Conservation (phyloP, 2,797 vertebrate genomes). For the Squalus acanthias region DNA sequence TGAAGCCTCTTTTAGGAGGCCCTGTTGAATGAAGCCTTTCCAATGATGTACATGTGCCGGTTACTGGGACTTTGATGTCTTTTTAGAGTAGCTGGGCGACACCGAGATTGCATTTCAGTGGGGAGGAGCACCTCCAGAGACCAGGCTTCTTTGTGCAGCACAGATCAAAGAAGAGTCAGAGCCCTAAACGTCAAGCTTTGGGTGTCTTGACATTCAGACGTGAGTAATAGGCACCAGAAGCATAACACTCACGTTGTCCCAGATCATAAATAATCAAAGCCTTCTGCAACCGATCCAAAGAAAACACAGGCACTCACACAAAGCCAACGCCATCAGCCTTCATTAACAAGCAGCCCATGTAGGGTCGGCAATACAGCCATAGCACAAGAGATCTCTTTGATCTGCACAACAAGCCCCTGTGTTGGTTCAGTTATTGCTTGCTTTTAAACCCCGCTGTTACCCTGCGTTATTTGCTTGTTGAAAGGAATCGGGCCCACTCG, state of each 20-base stretch:
- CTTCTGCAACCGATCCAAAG: conserved; percentile 33
- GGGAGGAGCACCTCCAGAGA: neutral
- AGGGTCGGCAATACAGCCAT: neutral
- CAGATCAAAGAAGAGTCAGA: conserved; percentile 15
- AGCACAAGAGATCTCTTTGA: conserved; percentile 30
- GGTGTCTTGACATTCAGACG: conserved; percentile 35
- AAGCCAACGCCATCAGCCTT: conserved; percentile 31
- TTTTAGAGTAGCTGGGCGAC: conserved; percentile 2
- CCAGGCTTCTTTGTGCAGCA: neutral
- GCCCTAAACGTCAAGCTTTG: conserved; percentile 33
- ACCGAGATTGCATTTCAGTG: conserved; percentile 18
- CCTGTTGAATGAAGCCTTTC: neutral
- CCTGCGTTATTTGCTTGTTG: conserved; percentile 2
- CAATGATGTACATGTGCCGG: neutral
- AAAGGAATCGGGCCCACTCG: neutral
- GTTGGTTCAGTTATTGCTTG: conserved; percentile 7
- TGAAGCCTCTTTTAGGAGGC: neutral
- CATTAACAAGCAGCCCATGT: conserved; percentile 21
- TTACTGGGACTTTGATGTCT: neutral
- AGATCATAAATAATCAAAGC: conserved; percentile 38
- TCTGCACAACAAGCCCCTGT: conserved; percentile 22
- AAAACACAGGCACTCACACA: conserved; percentile 37
- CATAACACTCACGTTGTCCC: conserved; percentile 32
- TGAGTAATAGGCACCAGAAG: conserved; percentile 38
- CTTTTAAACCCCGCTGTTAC: conserved; percentile 22